Percentiles rank a stretch among this genome's conserved stretches.
These are phyloP conservation scores for Sminthurinus aureus DNA, from an alignment of 2,888 invertebrate species.

Conservation along the genomic window DNA sequence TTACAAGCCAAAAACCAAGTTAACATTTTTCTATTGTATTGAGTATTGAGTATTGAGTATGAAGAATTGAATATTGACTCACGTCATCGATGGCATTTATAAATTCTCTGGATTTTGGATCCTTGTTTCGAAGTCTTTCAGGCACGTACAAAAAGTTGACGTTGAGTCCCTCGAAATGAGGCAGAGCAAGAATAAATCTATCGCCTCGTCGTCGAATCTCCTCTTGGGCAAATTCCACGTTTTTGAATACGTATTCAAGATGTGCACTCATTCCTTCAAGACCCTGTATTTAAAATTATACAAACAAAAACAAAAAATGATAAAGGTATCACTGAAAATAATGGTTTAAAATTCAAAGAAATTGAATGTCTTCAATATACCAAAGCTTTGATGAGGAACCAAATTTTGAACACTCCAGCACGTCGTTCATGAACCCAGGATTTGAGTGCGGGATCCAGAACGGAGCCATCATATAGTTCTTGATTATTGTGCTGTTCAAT, in stretches of 20 bases:
- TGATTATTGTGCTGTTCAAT: too few species aligned
- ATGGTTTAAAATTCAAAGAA: too few species aligned
- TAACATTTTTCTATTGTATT: too few species aligned
- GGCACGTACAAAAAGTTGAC: constrained; percentile 29
- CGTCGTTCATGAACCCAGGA: too few species aligned
- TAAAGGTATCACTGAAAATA: too few species aligned
- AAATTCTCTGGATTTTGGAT: background rate
- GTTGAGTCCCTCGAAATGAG: background rate
- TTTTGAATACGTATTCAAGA: background rate
- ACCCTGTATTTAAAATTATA: constrained; percentile 5
- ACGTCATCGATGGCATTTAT: background rate
- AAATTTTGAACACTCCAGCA: too few species aligned
- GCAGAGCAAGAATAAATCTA: background rate
- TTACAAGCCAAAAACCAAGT: background rate
- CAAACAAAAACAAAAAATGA: too few species aligned
- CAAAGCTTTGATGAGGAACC: too few species aligned
- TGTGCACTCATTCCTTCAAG: constrained; percentile 2
- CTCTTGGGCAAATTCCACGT: background rate
- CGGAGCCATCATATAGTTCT: too few species aligned
- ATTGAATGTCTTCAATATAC: too few species aligned
- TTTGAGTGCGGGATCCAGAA: too few species aligned
- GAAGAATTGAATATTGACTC: background rate
- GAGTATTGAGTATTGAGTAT: too few species aligned
- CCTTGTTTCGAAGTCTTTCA: background rate
- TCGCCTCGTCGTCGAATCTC: background rate